Conservation (phyloP, 1,140 invertebrate genomes). For the Mactra quadrangularis region DNA sequence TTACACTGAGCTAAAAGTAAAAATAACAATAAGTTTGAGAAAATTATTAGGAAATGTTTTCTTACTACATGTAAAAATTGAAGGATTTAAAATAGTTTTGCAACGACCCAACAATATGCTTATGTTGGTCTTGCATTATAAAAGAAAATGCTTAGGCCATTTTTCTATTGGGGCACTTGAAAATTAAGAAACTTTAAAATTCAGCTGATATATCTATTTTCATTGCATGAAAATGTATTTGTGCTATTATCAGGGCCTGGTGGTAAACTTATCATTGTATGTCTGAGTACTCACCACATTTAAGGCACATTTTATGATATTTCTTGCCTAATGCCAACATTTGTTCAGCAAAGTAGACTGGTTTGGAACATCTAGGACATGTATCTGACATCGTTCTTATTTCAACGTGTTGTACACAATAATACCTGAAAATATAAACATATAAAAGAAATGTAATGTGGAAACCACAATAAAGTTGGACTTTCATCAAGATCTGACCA, state of each 20-base stretch:
- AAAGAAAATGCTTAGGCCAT: too few relatives aligned
- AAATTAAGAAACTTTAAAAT: too few relatives aligned
- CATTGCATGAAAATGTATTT: too few relatives aligned
- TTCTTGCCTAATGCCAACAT: constrained; percentile 91
- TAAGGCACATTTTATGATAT: constrained; percentile 99
- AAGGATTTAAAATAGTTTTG: not conserved
- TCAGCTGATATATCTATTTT: too few relatives aligned
- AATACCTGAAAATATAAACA: constrained; percentile 56
- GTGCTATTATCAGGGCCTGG: too few relatives aligned
- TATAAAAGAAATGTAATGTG: too few relatives aligned
- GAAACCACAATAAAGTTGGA: too few relatives aligned
- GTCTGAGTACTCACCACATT: constrained; percentile 96
- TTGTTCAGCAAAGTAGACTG: constrained; percentile 87
- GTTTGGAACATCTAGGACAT: constrained; percentile 85
- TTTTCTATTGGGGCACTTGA: too few relatives aligned
- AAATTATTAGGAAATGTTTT: not conserved
- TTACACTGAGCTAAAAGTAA: constrained; percentile 88
- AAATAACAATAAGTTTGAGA: not conserved
- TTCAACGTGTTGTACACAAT: constrained; percentile 56
- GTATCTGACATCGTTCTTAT: constrained; percentile 67
- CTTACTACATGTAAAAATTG: not conserved
- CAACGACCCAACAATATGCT: not conserved
- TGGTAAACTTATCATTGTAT: too few relatives aligned
- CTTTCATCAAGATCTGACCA: too few relatives aligned
- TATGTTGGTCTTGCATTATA: not conserved